Evolutionary conservation across 2,888 invertebrate genomes (phyloP), one percentile per base, ranked within the genome.

Genomic region (Thymelicus lineola): DNA sequence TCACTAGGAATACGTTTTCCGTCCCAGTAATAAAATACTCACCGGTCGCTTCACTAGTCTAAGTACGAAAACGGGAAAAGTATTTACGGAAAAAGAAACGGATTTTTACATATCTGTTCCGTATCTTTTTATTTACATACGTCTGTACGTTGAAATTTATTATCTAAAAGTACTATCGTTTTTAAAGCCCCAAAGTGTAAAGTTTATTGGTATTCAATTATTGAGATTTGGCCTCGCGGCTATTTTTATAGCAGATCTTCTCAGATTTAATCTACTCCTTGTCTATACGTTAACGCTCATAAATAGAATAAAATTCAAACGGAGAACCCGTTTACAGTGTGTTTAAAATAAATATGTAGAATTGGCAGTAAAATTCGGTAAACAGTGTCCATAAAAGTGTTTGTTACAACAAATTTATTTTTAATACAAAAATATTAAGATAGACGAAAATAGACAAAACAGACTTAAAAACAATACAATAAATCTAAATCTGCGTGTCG

Each of bases 11-110:
- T 35, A 62, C 71, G 55, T 58, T 55, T 63, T 60, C 67, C 70
- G 58, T 72, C 73, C 77, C 82, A 85, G 85, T 85, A 71, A 79
- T 78, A 74, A 76, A 78, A 79, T 76, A 76, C 71, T 68, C 77
- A 75, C 75, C 76, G 79, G 73, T 72, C 77, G 76, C 74, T 67
- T 76, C 76, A 78, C 80, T 79, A 77, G 77, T 78, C 75, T 70
- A 55, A 57, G n/a, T 68, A 55, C 55, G 28, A 35, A 35, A 55
- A 55, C 55, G 55, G 55, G 35, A 55, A 55, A 55, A 55, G 55
- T 55, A 28, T 53, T 53, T 53, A 53, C 53, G 20, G 53, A 53
- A 38, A 58, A 66, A 59, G 10, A 45, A 63, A 63, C 36, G 20
- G 17, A 69, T 50, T 42, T 42, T 60, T 67, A 46, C 55, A 55